Percentiles rank a stretch among this genome's conserved stretches.
phyloP scores from a whole-genome alignment of 2,888 invertebrate genomes.

The Adelphocoris suturalis region DNA sequence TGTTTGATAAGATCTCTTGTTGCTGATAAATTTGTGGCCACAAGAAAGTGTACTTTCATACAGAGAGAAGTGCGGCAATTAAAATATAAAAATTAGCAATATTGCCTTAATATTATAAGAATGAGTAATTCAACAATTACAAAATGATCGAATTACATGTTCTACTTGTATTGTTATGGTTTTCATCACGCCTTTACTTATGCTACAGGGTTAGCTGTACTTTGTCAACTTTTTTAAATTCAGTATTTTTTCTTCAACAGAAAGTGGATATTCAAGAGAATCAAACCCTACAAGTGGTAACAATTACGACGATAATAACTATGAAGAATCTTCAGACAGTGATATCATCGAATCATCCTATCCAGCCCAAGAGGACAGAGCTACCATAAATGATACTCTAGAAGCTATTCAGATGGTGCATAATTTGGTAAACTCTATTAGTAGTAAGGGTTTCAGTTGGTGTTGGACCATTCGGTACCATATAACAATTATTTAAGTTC shows the following conservation, averaged over 20 bases:
- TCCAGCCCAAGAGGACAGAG: slow-evolving; percentile 82
- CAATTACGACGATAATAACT: slow-evolving; percentile 71
- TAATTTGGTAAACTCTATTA: slow-evolving; percentile 43
- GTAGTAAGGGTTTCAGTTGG: not conserved
- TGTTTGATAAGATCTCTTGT: not conserved
- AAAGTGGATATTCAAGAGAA: slow-evolving; percentile 67
- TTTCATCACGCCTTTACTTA: too few species aligned
- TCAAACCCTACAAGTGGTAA: slow-evolving; percentile 62
- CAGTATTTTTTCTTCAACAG: slow-evolving; percentile 37
- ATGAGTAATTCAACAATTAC: not conserved
- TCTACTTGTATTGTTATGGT: too few species aligned
- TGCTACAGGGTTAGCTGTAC: too few species aligned
- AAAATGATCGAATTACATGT: too few species aligned
- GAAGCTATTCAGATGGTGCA: slow-evolving; percentile 57
- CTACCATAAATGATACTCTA: slow-evolving; percentile 76
- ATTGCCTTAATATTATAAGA: not conserved
- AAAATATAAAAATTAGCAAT: too few species aligned
- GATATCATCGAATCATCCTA: slow-evolving; percentile 82
- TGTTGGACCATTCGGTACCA: not conserved
- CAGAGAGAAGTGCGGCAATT: too few species aligned
- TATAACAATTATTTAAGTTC: too few species aligned
- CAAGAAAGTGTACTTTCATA: too few species aligned
- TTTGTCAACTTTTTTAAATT: too few species aligned
- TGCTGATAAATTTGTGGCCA: too few species aligned
- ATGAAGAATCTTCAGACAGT: slow-evolving; percentile 80